Base-by-base conservation (phyloP, 2,888 invertebrate species). In the Nemapogon koenigi region DNA sequence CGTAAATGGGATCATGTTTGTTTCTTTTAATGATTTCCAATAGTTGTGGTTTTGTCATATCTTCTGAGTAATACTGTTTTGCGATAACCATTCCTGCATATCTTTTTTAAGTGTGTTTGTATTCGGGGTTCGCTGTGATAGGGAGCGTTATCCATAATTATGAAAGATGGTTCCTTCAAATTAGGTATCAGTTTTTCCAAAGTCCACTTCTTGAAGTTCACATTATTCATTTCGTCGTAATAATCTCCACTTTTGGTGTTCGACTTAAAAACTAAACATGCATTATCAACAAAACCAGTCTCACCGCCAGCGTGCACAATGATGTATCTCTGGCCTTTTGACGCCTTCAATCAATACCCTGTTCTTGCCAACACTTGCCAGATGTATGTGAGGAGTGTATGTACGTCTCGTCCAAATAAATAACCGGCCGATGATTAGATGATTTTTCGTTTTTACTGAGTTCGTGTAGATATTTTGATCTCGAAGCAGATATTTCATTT, bases 131-230 rank as follows among this genome's bases (percentile, higher is more conserved):
- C 19, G n/a, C n/a, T n/a, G n/a, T 38, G 41, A 17, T 41, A 41
- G 18, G 41, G 18, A 27, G 41, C 37, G 33, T 43, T 43, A 29
- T 41, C 41, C 40, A 43, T 41, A 16, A 44, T 43, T 14, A 44
- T 31, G 11, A 41, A 19, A 10, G 37, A 35, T 3, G 39, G 13
- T 19, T 33, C 15, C 16, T 27, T 35, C 16, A 43, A 28, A 40
- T 46, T 45, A 13, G 43, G 46, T n/a, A 45, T 29, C 16, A 44
- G 15, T 39, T 41, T 44, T 42, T 47, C 43, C 16, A 4, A 22
- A 13, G 43, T 13, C 44, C 44, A 46, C 28, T 41, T 39, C 14
- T 33, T 37, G 31, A 46, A 44, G 25, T 43, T 48, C 6, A 28
- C 14, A n/a, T 2, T 16, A 18, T 36, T 36, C 36, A 36, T 36